Percentiles rank a stretch among this genome's conserved stretches.
Conservation (phyloP, 2,113 vertebrate genomes). For the Anolis sagrei region DNA sequence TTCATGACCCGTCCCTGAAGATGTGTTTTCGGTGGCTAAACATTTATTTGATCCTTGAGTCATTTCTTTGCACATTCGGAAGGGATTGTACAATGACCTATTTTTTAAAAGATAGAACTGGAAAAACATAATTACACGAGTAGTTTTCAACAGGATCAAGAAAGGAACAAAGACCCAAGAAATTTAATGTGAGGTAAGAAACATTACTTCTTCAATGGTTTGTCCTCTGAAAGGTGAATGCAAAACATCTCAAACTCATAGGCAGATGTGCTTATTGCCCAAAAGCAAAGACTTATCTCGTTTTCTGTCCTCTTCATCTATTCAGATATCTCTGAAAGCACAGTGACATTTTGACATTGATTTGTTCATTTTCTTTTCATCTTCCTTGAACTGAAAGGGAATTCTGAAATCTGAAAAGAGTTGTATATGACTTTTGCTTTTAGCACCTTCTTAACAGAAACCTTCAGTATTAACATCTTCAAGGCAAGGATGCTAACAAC, state of each 20-base stretch:
- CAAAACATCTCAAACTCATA: background rate
- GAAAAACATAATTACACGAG: background rate
- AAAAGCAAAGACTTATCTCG: background rate
- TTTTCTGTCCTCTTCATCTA: background rate
- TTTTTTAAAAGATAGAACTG: background rate
- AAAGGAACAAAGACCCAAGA: background rate
- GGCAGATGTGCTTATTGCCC: background rate
- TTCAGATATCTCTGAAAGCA: background rate
- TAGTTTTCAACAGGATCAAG: background rate
- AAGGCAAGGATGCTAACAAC: background rate
- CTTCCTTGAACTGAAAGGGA: background rate
- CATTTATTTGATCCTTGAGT: background rate
- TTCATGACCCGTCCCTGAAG: background rate
- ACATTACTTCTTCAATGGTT: background rate
- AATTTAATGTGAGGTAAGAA: background rate
- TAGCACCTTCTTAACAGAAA: too few relatives aligned
- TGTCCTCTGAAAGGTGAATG: background rate
- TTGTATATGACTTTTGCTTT: background rate
- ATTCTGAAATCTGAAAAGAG: background rate
- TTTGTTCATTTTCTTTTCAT: background rate
- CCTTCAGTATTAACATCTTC: too few relatives aligned
- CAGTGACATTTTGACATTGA: background rate
- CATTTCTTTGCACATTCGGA: background rate
- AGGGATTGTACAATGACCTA: background rate
- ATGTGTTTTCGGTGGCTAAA: background rate